phyloP scores from a whole-genome alignment of 2,797 vertebrate genomes.

The Tarsius wallacei region DNA sequence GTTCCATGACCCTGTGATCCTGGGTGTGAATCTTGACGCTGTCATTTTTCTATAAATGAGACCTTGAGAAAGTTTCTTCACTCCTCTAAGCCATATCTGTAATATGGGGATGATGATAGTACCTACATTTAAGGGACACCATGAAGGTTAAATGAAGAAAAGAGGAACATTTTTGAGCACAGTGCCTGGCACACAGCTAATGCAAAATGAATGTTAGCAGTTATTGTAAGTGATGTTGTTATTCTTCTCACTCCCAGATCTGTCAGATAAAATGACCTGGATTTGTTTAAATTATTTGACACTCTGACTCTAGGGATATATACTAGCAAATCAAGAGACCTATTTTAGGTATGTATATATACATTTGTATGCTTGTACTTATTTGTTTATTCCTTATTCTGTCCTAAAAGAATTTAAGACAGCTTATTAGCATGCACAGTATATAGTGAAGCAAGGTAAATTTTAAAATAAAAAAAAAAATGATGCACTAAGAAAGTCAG shows the following conservation, averaged over 20 bases:
- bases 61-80: not conserved
- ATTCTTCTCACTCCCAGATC: not conserved
- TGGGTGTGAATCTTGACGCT: not conserved
- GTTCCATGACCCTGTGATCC: not conserved
- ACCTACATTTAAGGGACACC: not conserved
- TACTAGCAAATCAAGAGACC: constrained; percentile 62
- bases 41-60: not conserved
- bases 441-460: constrained; percentile 38
- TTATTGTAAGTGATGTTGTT: not conserved
- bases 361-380: constrained; percentile 45
- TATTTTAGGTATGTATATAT: constrained; percentile 41
- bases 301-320: constrained; percentile 9
- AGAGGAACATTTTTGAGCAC: not conserved
- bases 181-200: not conserved
- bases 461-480: constrained; percentile 66
- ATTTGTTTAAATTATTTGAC: constrained; percentile 39
- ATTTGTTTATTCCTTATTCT: constrained; percentile 63
- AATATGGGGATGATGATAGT: not conserved
- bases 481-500: not conserved
- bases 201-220: not conserved
- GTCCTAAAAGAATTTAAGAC: constrained; percentile 52
- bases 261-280: constrained; percentile 58
- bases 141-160: constrained; percentile 9
- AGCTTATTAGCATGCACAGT: constrained; percentile 67
- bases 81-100: not conserved